A percentile compares a stretch with the other conserved stretches of the same genome.
These are phyloP conservation scores for Drosophila malerkotliana DNA, from an alignment of 1,140 invertebrate species.

Conservation along the genomic window DNA sequence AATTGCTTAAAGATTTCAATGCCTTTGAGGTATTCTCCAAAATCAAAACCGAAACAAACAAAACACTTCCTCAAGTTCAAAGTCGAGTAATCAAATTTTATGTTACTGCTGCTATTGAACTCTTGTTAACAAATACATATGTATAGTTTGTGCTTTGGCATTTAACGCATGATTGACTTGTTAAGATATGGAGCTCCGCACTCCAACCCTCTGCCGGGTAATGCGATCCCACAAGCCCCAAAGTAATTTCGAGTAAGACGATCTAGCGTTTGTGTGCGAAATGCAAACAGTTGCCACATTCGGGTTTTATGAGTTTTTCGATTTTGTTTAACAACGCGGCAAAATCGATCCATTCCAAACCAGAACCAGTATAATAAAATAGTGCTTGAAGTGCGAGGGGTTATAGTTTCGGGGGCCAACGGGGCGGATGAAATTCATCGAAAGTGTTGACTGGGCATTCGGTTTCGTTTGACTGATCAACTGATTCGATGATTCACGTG, in stretches of 20 bases:
- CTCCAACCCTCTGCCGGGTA: conserved; percentile 17
- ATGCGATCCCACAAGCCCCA: conserved; percentile 17
- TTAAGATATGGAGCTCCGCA: conserved; percentile 26
- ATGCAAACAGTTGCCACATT: conserved; percentile 55
- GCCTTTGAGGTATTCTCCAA: neutral
- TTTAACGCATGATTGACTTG: conserved; percentile 62
- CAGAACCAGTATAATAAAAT: conserved; percentile 41
- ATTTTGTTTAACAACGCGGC: conserved; percentile 42
- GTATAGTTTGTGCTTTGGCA: conserved; percentile 33
- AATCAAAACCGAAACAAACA: conserved; percentile 1
- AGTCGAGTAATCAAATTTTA: conserved; percentile 47
- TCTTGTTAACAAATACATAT: conserved; percentile 30
- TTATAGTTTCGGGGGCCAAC: conserved; percentile 5
- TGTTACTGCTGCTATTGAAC: conserved; percentile 56
- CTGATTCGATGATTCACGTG: conserved; percentile 42
- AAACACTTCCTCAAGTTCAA: conserved; percentile 57
- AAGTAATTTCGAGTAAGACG: conserved; percentile 54
- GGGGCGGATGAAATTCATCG: conserved; percentile 1
- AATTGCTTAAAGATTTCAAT: neutral
- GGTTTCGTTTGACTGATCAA: conserved; percentile 51
- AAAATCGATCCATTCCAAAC: conserved; percentile 15
- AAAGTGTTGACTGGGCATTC: conserved; percentile 28
- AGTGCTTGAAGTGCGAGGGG: neutral
- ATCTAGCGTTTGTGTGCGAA: conserved; percentile 57
- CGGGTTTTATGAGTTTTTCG: conserved; percentile 45